A percentile compares a stretch with the other conserved stretches of the same genome.
These are phyloP conservation scores for Hippopotamyrus pictus DNA, from an alignment of 2,797 vertebrate genomes.

Conservation along the genomic window DNA sequence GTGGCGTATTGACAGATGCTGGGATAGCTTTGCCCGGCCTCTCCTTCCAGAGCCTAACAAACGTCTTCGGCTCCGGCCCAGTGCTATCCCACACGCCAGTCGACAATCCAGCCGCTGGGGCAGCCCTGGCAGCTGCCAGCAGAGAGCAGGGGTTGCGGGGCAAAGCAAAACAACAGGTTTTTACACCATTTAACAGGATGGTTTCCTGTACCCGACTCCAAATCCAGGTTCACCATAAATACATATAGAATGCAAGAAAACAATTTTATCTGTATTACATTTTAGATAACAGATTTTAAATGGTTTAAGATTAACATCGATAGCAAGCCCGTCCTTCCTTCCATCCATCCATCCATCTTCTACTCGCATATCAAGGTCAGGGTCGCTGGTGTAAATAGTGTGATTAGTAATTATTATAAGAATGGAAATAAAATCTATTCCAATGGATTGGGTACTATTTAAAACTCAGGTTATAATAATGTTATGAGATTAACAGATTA, in stretches of 20 bases:
- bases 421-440: not conserved
- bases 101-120: not conserved
- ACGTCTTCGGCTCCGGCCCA: not conserved
- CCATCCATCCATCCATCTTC: not conserved
- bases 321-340: not conserved
- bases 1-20: conserved; percentile 15
- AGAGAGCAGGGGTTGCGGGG: not conserved
- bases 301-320: not conserved
- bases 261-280: not conserved
- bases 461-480: not conserved
- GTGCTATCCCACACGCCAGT: not conserved
- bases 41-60: not conserved
- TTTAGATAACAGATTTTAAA: not conserved
- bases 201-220: not conserved
- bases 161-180: not conserved
- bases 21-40: not conserved
- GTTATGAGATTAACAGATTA: not conserved
- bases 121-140: not conserved
- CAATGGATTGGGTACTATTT: not conserved
- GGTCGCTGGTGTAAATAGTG: not conserved
- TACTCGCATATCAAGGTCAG: not conserved
- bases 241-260: not conserved
- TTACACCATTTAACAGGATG: not conserved
- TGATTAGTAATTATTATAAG: not conserved
- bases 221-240: not conserved